Percentiles rank a stretch among this genome's conserved stretches.
Conservation (phyloP, 2,888 invertebrate species). For the Dermolepida albohirtum region DNA sequence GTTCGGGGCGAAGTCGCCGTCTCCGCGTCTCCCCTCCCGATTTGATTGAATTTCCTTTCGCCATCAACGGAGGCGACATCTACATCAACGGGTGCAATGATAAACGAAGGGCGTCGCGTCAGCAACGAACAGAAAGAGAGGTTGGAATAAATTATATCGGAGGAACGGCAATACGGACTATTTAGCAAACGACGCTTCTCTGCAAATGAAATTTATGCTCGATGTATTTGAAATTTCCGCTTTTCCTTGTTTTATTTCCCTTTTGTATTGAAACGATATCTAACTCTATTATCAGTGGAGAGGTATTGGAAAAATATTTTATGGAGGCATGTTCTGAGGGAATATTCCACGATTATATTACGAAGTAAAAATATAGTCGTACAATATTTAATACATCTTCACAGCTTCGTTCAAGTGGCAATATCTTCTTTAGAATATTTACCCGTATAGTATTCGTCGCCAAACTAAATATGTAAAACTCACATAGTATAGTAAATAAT, state of each 20-base stretch:
- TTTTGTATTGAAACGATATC: neutral
- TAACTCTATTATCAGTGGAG: no score
- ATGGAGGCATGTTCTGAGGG: no score
- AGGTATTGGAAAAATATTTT: no score
- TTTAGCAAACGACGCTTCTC: slow-evolving; percentile 10
- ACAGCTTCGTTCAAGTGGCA: no score
- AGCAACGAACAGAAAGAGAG: neutral
- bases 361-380: no score
- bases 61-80: slow-evolving; percentile 2
- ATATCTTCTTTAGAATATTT: no score
- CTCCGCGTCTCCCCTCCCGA: neutral
- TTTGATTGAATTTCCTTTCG: slow-evolving; percentile 10
- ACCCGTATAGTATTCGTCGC: no score
- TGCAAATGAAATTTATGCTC: slow-evolving; percentile 18
- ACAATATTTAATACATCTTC: no score
- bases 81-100: neutral
- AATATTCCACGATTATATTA: no score
- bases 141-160: slow-evolving; percentile 6
- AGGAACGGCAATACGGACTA: neutral
- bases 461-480: no score
- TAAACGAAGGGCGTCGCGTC: no score
- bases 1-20: neutral
- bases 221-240: slow-evolving; percentile 17
- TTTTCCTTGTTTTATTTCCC: slow-evolving; percentile 14
- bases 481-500: no score